Conservation (phyloP, 53 echinoderm and acorn worm species). For the Arbacia lixula region DNA sequence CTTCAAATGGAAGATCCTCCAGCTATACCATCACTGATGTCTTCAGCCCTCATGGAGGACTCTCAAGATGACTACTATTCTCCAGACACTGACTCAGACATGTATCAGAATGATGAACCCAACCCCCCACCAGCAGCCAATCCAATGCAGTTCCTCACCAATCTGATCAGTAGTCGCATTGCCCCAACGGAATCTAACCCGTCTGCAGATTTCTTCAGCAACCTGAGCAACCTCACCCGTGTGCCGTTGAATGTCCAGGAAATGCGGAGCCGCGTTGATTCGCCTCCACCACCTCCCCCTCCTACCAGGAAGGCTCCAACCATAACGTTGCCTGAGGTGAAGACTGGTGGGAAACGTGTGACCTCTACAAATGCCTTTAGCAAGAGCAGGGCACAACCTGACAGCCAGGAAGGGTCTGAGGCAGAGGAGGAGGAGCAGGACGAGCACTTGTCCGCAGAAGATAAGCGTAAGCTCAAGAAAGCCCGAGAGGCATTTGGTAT, state of each 20-base stretch:
- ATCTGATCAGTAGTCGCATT: slow-evolving; percentile 29
- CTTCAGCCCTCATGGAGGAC: neutral
- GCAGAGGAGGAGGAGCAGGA: slow-evolving; percentile 16
- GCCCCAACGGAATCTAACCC: neutral
- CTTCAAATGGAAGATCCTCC: slow-evolving; percentile 6
- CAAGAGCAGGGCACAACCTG: slow-evolving; percentile 4
- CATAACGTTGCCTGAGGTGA: slow-evolving; percentile 24
- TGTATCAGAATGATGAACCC: slow-evolving; percentile 9
- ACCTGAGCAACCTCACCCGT: slow-evolving; percentile 12
- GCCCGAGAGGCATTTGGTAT: slow-evolving; percentile 51
- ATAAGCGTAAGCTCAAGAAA: neutral
- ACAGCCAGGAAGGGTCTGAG: neutral
- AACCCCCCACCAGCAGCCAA: slow-evolving; percentile 17
- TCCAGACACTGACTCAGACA: no score
- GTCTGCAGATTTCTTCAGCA: slow-evolving; percentile 14
- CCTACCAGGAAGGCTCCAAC: slow-evolving; percentile 14
- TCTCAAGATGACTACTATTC: no score
- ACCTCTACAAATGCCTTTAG: slow-evolving; percentile 52
- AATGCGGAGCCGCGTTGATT: neutral
- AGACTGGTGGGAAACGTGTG: slow-evolving; percentile 37
- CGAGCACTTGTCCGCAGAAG: neutral
- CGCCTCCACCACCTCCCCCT: slow-evolving; percentile 48
- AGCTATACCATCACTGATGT: neutral
- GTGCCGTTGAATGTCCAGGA: neutral
- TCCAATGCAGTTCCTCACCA: slow-evolving; percentile 52